Evolutionary conservation across 2,797 vertebrate genomes (phyloP), one percentile per base, ranked within the genome.

Genomic region (Toxotes lorentzi): DNA sequence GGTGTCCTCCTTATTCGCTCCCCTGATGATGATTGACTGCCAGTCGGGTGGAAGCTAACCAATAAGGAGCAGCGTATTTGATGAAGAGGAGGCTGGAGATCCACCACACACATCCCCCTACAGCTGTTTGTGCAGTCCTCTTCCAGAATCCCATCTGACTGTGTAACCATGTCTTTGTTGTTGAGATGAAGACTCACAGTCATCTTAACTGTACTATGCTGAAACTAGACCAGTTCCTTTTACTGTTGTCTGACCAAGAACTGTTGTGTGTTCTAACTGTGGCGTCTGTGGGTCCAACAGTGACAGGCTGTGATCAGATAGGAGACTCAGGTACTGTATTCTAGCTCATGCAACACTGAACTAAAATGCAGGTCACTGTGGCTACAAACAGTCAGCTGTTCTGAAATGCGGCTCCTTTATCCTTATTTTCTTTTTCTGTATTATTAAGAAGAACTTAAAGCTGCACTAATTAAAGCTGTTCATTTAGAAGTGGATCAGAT

Each of bases 81-180:
- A 70, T 45, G 82, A 86, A 67, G 76, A 81, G 50, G 79, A 87
- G 75, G 79, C 73, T 63, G 81, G 40, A 74, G 53, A 78, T 72
- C 59, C 54, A 62, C 72, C 65, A 64, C 64, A 65, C 47, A 63
- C 78, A 63, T 74, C 75, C 67, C 67, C 67, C 72, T 70, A 70
- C 81, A 69, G 66, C 60, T 79, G 61, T 74, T 56, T 61, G 76
- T 62, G 78, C 78, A 71, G 81, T 78, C 72, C 79, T 92, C 92
- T 93, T 91, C 87, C 92, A 93, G 87, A 93, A 92, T 93, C 90
- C 90, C 90, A 56, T 87, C 77, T 86, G 79, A 91, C 59, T 45
- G 24, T 72, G 7, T 88, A 85, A 89, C 84, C 76, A 48, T 65
- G 81, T 86, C 78, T 75, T 59, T 80, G 73, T 73, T 73, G 50